Percentiles rank a stretch among this genome's conserved stretches.
Evolutionary conservation across 2,113 vertebrate species (phyloP).

Genomic region (Struthio camelus): DNA sequence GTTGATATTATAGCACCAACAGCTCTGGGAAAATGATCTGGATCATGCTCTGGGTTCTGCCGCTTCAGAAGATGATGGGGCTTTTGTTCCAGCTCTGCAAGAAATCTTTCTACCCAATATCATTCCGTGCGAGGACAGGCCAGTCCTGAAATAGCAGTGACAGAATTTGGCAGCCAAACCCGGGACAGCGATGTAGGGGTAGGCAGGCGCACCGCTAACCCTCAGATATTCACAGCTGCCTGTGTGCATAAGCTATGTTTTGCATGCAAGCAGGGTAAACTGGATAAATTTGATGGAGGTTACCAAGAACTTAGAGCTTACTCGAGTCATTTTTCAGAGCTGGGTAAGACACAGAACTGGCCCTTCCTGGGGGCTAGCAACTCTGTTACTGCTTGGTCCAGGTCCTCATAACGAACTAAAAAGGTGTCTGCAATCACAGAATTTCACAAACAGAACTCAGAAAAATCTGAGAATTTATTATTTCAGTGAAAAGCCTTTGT

Average conservation of each 20-base stretch:
- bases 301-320: not conserved
- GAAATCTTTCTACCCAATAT: not conserved
- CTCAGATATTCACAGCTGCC: not conserved
- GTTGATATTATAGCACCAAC: not conserved
- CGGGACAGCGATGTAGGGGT: not conserved
- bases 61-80: constrained; percentile 61
- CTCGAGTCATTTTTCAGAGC: not conserved
- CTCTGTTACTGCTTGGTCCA: not conserved
- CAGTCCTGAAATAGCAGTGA: not conserved
- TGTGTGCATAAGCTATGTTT: not conserved
- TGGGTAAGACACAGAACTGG: not conserved
- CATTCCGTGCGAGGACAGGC: not conserved
- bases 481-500: not conserved
- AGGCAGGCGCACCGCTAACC: not conserved
- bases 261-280: not conserved
- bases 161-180: not conserved
- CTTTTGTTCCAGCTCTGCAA: constrained; percentile 9
- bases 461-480: not conserved
- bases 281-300: not conserved
- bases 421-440: not conserved
- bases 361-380: rapidly evolving
- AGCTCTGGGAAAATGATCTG: not conserved
- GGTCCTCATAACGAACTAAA: not conserved
- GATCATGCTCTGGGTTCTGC: not conserved
- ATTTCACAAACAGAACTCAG: not conserved